Evolutionary conservation across 2,797 vertebrate genomes (phyloP), one percentile per base, ranked within the genome.

Genomic region (Denticeps clupeoides): DNA sequence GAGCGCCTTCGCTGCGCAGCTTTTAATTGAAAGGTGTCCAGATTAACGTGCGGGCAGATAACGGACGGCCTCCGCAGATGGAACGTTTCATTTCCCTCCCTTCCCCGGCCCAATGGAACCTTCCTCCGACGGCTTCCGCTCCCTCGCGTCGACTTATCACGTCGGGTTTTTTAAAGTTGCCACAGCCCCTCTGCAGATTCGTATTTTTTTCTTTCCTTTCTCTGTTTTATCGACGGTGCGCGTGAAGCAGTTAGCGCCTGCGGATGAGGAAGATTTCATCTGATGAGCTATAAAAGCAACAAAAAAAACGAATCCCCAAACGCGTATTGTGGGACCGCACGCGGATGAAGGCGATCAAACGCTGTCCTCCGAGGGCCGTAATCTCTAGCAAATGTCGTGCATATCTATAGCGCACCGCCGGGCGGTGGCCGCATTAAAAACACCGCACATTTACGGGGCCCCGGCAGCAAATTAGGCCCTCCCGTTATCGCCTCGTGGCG

Each of bases 281-380:
- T 58, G 67, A 77, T 76, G 69, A 75, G 71, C 59, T 77, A 77
- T 81, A 78, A 81, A 53, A 54, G 10, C 70, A 69, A 62, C 68
- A 78, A 75, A 80, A 77, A 69, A 68, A 70, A 60, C 73, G 61
- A 67, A 75, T 72, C 75, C 76, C 73, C 75, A 49, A 68, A 68
- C 73, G 74, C 64, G 75, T 74, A 63, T 75, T 78, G 72, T 62
- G 68, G 64, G 68, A 69, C 55, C 55, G 75, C 75, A 71, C 72
- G 67, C 59, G 62, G 74, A 77, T 71, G 67, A 80, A 77, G 67
- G 58, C 7, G 65, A 79, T 76, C 72, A 65, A 68, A 79, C 84
- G 74, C 75, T 70, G 61, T 81, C 82, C 79, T 82, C 40, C 28
- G 82, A 81, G 82, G 76, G 73, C 77, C 72, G 66, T 82, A 70